Evolutionary conservation across 2,888 invertebrate genomes (phyloP), one percentile per base, ranked within the genome.

Genomic region (Drosophila affinis): DNA sequence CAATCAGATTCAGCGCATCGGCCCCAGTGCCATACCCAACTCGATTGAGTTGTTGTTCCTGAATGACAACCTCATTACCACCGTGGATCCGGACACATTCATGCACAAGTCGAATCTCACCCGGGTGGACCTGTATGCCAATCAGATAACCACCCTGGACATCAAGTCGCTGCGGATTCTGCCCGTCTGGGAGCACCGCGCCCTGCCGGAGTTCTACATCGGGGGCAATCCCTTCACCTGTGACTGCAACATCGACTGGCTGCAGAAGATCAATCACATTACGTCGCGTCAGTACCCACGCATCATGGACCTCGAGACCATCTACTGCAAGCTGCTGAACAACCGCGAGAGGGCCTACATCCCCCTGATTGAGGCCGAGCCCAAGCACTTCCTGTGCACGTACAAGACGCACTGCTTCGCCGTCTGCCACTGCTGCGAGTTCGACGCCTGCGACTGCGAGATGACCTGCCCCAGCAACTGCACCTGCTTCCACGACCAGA

Each of bases 381-480:
- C 97, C 0, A 96, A 96, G 59, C 97, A 98, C 92, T 98, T 98
- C 93, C 94, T 98, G 85, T 98, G 98, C 93, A 95, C 96, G 74
- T 98, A 98, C 93, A 96, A 96, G 93, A 96, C 96, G 47, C 97
- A 98, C 92, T 98, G 98, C 93, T 98, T 98, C 92, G 96, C 98
- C 14, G 94, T 97, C 75, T 98, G 98, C 91, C 97, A 97, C 91
- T 98, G 98, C 93, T 98, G 98, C 93, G 98, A 98, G 92, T 98
- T 97, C 92, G 98, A 98, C 92, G 97, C 97, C 59, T 98, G 98
- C 93, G 98, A 98, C 93, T 98, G 98, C 93, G 97, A 98, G 93
- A 98, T 98, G 97, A 97, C 97, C 79, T 98, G 98, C 91, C 98
- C 98, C 54, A 94, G 94, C 52, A 97, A 97, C 92, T 98, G 98